Evolutionary conservation across 2,888 invertebrate genomes (phyloP).

Genomic region (Branchipolynoe longqiensis): DNA sequence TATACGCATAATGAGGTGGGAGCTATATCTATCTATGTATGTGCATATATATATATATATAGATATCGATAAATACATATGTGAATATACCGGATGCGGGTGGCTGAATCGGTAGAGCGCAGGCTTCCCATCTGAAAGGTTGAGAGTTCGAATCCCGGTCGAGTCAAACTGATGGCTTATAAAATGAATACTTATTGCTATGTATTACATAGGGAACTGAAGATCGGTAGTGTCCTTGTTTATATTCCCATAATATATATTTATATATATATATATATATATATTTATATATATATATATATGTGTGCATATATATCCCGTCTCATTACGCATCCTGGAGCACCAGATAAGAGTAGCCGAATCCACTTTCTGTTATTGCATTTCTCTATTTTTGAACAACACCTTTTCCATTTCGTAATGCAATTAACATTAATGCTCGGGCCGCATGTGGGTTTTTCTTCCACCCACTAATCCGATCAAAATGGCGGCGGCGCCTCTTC

Average conservation of each 20-base stretch:
- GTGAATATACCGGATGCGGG: no score
- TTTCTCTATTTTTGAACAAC: slow-evolving; percentile 47
- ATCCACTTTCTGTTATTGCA: slow-evolving; percentile 45
- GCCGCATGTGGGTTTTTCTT: not conserved
- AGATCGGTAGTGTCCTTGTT: no score
- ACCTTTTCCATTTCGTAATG: slow-evolving; percentile 49
- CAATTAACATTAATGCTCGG: slow-evolving; percentile 43
- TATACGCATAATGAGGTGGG: no score
- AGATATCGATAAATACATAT: no score
- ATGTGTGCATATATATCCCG: slow-evolving; percentile 39
- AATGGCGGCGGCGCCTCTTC: not conserved
- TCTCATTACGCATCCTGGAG: slow-evolving; percentile 23
- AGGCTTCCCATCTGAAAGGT: no score
- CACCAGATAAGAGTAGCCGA: slow-evolving; percentile 35
- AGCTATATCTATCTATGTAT: no score
- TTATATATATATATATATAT: slow-evolving; percentile 4
- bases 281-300: slow-evolving; percentile 3
- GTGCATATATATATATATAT: no score
- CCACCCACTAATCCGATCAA: slow-evolving; percentile 48
- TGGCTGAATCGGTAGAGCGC: no score
- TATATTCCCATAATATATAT: not conserved
- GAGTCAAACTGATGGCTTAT: no score
- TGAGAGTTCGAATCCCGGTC: no score
- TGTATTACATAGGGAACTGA: no score
- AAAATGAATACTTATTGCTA: no score